A percentile compares a stretch with the other conserved stretches of the same genome.
phyloP scores from a whole-genome alignment of 2,888 invertebrate species.

The Acholoe squamosa region DNA sequence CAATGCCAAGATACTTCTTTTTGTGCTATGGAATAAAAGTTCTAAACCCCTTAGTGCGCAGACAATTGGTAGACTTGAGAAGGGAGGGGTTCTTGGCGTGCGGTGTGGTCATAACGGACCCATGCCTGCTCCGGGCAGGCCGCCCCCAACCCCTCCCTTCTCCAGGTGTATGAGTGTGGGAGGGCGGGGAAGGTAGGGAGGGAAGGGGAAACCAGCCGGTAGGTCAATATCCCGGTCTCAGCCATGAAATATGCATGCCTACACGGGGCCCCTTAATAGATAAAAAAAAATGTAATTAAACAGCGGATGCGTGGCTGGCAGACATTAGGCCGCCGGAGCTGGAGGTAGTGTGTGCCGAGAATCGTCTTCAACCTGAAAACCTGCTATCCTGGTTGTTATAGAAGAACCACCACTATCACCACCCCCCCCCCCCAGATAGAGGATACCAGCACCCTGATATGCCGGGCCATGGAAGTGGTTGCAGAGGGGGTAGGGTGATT shows the following conservation, averaged over 20 bases:
- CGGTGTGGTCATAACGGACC: constrained; percentile 29
- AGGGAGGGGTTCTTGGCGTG: background rate
- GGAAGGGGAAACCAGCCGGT: background rate
- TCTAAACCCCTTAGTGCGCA: background rate
- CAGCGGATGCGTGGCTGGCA: constrained; percentile 39
- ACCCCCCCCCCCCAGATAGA: no score
- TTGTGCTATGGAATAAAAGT: constrained; percentile 3
- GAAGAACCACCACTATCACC: background rate
- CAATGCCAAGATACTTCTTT: constrained; percentile 9
- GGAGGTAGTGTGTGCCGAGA: constrained; percentile 4
- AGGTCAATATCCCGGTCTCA: constrained; percentile 4
- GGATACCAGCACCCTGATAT: background rate
- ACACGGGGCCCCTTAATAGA: background rate
- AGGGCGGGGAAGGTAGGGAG: constrained; percentile 4
- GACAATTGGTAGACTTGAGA: background rate
- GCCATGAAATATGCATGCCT: constrained; percentile 51
- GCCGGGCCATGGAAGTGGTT: background rate
- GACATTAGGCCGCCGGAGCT: constrained; percentile 1
- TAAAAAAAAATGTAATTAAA: constrained; percentile 47
- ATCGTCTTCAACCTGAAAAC: constrained; percentile 1
- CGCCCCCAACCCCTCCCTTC: background rate
- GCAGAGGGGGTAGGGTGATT: constrained; percentile 11
- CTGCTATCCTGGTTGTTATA: background rate
- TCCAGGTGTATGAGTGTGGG: background rate
- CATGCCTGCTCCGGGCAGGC: background rate